Evolutionary conservation across 2,797 vertebrate genomes (phyloP).

Genomic region (Poeciliopsis turneri): DNA sequence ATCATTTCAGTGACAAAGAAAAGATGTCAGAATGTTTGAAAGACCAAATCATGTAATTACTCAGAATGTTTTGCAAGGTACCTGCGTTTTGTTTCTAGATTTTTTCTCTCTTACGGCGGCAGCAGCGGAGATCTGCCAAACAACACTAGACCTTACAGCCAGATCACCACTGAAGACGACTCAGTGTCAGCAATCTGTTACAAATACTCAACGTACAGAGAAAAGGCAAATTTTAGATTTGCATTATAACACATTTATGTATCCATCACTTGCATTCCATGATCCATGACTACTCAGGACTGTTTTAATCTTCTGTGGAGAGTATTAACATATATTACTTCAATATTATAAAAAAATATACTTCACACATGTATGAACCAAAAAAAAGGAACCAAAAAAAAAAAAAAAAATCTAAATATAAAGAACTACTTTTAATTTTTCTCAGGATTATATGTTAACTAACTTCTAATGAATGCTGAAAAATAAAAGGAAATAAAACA

Average conservation of each 20-base stretch:
- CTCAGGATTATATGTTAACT: conserved; percentile 66
- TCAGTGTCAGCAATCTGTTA: conserved; percentile 66
- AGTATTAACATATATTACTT: conserved; percentile 82
- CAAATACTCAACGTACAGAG: conserved; percentile 76
- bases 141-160: conserved; percentile 72
- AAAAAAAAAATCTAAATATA: conserved; percentile 62
- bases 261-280: conserved; percentile 71
- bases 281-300: conserved; percentile 66
- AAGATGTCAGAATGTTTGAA: conserved; percentile 80
- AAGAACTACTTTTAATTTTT: conserved; percentile 70
- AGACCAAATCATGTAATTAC: conserved; percentile 83
- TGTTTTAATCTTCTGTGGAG: conserved; percentile 77
- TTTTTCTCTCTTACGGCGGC: conserved; percentile 39
- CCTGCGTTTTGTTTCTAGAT: conserved; percentile 65
- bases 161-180: conserved; percentile 61
- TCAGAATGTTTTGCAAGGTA: conserved; percentile 79
- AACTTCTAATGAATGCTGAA: conserved; percentile 72
- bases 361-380: conserved; percentile 76
- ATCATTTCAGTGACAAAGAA: conserved; percentile 92
- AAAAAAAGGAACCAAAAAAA: conserved; percentile 57
- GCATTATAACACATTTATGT: conserved; percentile 79
- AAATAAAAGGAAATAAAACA: conserved; percentile 76
- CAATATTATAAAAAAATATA: conserved; percentile 82
- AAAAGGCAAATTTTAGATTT: conserved; percentile 82
- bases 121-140: conserved; percentile 71